Percentiles rank a stretch among this genome's conserved stretches.
Evolutionary conservation across 2,113 vertebrate species (phyloP).

Genomic region (Hippocampus zosterae): DNA sequence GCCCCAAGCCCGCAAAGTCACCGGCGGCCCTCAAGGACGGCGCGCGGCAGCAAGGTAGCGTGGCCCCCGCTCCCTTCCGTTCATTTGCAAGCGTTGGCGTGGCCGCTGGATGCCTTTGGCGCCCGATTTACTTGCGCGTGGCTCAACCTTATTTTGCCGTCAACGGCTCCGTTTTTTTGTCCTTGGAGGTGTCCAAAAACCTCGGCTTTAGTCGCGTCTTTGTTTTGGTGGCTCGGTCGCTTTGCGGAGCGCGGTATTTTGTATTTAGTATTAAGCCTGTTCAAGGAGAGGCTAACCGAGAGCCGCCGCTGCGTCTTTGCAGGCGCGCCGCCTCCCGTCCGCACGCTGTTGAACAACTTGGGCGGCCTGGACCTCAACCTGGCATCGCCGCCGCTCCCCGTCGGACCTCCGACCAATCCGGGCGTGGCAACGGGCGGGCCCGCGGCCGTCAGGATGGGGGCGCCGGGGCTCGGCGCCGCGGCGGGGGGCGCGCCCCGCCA

Average conservation of each 20-base stretch:
- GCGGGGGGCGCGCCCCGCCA: constrained; percentile 64
- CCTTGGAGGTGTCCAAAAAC: no score
- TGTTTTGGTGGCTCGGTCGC: no score
- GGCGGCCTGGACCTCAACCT: constrained; percentile 86
- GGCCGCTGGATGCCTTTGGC: no score
- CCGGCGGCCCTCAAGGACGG: constrained; percentile 91
- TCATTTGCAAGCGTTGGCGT: no score
- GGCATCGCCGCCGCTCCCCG: constrained; percentile 73
- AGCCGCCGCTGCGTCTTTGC: constrained; percentile 43
- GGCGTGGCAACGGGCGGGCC: constrained; percentile 77
- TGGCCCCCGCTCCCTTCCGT: no score
- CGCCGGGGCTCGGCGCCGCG: constrained; percentile 71
- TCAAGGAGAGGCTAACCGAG: no score
- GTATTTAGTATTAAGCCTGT: no score
- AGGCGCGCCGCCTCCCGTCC: constrained; percentile 85
- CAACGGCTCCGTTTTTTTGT: no score
- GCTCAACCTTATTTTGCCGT: no score
- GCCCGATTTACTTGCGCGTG: no score
- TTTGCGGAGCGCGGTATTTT: no score
- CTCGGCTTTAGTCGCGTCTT: no score
- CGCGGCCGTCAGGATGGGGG: constrained; percentile 74
- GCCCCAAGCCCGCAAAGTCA: constrained; percentile 88
- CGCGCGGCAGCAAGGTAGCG: constrained; percentile 92
- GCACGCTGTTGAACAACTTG: constrained; percentile 85
- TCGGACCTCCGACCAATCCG: constrained; percentile 68